phyloP scores from a whole-genome alignment of 2,113 vertebrate species.

The Lamprologus sp. region DNA sequence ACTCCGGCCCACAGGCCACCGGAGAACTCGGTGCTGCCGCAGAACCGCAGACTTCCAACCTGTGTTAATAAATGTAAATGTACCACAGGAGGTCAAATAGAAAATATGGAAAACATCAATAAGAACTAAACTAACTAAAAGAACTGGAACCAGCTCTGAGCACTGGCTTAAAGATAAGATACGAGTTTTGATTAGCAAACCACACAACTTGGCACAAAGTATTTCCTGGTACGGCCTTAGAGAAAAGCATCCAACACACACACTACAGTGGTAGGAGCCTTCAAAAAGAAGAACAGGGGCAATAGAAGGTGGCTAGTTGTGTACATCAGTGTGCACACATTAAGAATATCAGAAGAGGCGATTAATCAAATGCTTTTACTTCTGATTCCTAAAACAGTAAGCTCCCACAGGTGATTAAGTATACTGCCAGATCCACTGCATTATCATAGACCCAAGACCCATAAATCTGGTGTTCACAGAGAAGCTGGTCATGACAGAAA shows the following conservation, averaged over 20 bases:
- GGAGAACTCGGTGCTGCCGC: slow-evolving; percentile 89
- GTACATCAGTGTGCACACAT: neutral
- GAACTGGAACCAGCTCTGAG: neutral
- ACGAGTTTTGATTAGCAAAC: slow-evolving; percentile 49
- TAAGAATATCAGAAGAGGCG: neutral
- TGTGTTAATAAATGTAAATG: slow-evolving; percentile 28
- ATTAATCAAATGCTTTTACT: neutral
- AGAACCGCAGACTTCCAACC: slow-evolving; percentile 88
- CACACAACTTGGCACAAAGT: neutral
- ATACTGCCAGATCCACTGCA: neutral
- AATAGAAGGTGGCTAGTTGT: neutral
- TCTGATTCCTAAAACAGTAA: neutral
- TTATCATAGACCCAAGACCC: accelerated
- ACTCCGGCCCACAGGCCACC: slow-evolving; percentile 94
- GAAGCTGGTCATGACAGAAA: neutral
- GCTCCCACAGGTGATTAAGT: neutral
- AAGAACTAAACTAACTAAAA: neutral
- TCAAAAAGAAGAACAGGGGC: neutral
- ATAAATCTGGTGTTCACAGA: neutral
- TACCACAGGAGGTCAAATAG: neutral
- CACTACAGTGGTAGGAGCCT: neutral
- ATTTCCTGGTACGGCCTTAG: neutral
- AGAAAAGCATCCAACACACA: neutral
- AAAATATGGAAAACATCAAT: neutral
- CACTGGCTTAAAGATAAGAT: neutral